Evolutionary conservation across 30 jellyfish, hydroid and myxozoan genomes (phyloP).

Genomic region (Aurelia sp.): DNA sequence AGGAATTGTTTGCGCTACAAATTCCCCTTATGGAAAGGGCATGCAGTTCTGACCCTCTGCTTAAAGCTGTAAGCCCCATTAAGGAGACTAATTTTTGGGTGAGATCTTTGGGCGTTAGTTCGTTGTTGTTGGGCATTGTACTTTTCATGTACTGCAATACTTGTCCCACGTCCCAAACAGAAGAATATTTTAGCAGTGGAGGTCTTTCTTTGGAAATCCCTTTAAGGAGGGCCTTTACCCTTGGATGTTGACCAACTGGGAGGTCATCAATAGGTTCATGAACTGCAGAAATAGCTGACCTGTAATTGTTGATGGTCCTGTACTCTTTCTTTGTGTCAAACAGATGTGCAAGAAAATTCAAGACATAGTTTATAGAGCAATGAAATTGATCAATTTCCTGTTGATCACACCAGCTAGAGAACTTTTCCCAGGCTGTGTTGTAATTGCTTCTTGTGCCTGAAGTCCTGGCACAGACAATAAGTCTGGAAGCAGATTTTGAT

Average conservation of each 20-base stretch:
- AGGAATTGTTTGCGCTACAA: slow-evolving; percentile 7
- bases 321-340: slow-evolving; percentile 14
- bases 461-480: slow-evolving; percentile 43
- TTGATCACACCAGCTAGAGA: slow-evolving; percentile 60
- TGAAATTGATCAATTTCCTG: slow-evolving; percentile 42
- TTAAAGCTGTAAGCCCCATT: not conserved
- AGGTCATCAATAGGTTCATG: slow-evolving; percentile 3
- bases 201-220: no score
- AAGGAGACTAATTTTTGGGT: not conserved
- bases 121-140: not conserved
- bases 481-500: slow-evolving; percentile 43
- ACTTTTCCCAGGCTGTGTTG: slow-evolving; percentile 60
- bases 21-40: not conserved
- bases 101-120: not conserved
- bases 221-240: not conserved
- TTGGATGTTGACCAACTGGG: slow-evolving; percentile 5
- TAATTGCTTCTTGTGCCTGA: no score
- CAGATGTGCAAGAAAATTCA: slow-evolving; percentile 26
- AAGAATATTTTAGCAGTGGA: no score
- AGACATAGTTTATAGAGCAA: slow-evolving; percentile 30
- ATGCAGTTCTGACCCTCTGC: not conserved
- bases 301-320: slow-evolving; percentile 36
- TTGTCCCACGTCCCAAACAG: slow-evolving; percentile 18
- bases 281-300: slow-evolving; percentile 1
- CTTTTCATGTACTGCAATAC: not conserved